Conservation (phyloP, 2,113 vertebrate species). For the Pseudolaguvia tuberculata region DNA sequence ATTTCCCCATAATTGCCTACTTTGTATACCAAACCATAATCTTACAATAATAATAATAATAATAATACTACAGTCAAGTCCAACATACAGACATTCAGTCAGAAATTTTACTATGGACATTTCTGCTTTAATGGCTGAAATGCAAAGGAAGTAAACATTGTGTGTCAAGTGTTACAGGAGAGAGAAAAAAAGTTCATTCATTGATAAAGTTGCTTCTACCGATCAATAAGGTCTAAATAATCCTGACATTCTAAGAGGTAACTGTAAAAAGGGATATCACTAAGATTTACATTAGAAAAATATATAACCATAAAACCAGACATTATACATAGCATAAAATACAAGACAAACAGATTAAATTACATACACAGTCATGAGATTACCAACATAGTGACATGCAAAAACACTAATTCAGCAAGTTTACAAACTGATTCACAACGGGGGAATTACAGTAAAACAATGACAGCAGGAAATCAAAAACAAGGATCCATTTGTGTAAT, state of each 20-base stretch:
- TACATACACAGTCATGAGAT: background rate
- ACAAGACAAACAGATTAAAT: constrained; percentile 1
- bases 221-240: constrained; percentile 19
- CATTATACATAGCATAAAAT: background rate
- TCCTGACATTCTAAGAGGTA: constrained; percentile 17
- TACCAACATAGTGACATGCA: constrained; percentile 25
- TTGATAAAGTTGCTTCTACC: constrained; percentile 1
- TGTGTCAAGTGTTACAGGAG: constrained; percentile 14
- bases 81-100: no score
- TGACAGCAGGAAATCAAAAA: background rate
- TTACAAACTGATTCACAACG: background rate
- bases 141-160: background rate
- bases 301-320: constrained; percentile 6
- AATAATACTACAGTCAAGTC: no score
- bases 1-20: no score
- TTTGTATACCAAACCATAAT: no score
- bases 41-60: no score
- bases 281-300: constrained; percentile 8
- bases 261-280: constrained; percentile 1
- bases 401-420: background rate
- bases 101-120: background rate
- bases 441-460: constrained; percentile 10
- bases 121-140: constrained; percentile 34
- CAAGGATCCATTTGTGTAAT: background rate
- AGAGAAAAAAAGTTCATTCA: background rate